Evolutionary conservation across 2,888 invertebrate genomes (phyloP).

Genomic region (Drosophila vallismaia): DNA sequence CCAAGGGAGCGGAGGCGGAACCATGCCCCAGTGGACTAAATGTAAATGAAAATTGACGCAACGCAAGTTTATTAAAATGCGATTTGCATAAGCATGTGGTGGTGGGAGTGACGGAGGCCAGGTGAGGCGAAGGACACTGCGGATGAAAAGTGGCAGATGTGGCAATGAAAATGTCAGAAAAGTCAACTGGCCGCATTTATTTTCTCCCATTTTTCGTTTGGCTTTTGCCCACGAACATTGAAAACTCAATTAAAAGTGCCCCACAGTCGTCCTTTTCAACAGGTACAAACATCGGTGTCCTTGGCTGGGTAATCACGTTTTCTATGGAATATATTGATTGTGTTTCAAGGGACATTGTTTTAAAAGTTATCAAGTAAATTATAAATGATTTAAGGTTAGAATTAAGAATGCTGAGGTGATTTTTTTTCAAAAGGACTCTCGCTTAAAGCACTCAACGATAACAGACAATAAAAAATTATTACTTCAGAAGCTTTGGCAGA

Average conservation of each 20-base stretch:
- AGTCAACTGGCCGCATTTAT: conserved; percentile 67
- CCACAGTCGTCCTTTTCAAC: conserved; percentile 33
- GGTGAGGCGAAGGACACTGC: conserved; percentile 28
- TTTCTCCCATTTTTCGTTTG: conserved; percentile 54
- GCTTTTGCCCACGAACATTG: conserved; percentile 60
- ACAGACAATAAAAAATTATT: conserved; percentile 28
- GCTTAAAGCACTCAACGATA: conserved; percentile 12
- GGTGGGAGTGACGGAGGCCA: background rate
- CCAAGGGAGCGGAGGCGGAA: conserved; percentile 1
- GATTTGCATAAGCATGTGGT: conserved; percentile 75
- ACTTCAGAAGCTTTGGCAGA: conserved; percentile 2
- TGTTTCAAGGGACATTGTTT: background rate
- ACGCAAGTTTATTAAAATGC: conserved; percentile 76
- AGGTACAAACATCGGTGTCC: conserved; percentile 14
- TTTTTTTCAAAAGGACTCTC: conserved; percentile 6
- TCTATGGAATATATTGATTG: background rate
- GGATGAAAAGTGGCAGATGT: conserved; percentile 25
- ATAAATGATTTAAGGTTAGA: conserved; percentile 11
- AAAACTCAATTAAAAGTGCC: conserved; percentile 73
- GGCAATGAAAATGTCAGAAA: conserved; percentile 47
- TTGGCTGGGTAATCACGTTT: conserved; percentile 8
- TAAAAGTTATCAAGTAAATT: conserved; percentile 14
- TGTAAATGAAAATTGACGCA: conserved; percentile 78
- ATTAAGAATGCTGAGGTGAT: conserved; percentile 9
- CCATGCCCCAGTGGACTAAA: conserved; percentile 65